These are phyloP conservation scores for Lerema accius DNA, from an alignment of 1,140 invertebrate species.

Conservation along the genomic window DNA sequence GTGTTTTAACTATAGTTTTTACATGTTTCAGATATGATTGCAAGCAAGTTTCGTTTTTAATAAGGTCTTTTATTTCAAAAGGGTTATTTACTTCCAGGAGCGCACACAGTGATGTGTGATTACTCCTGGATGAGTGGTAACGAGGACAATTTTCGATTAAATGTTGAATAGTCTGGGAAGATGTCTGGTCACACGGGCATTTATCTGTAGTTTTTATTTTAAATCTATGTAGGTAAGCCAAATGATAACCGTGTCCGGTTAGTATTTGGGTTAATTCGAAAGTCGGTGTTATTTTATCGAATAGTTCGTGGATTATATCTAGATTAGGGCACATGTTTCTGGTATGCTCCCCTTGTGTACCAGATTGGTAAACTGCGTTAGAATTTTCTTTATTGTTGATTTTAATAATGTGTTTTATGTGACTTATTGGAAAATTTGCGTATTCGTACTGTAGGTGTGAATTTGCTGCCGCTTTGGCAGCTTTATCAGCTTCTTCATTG, in stretches of 20 bases:
- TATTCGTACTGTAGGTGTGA: neutral
- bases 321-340: no score
- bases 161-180: no score
- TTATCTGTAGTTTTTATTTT: neutral
- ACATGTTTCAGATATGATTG: no score
- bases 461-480: neutral
- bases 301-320: neutral
- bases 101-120: no score
- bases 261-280: constrained; percentile 3
- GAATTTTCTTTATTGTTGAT: neutral
- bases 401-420: constrained; percentile 1
- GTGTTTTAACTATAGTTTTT: no score
- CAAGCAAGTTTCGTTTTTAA: no score
- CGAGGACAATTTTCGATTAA: no score
- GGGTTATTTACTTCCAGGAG: no score
- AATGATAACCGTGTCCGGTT: no score
- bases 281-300: neutral
- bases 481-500: constrained; percentile 12
- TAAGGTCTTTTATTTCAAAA: no score
- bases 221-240: no score
- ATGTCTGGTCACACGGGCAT: neutral
- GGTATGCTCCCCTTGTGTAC: neutral
- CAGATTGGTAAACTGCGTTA: neutral
- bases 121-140: no score
- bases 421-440: neutral